Evolutionary conservation across 2,797 vertebrate genomes (phyloP), one percentile per base, ranked within the genome.

Genomic region (Eupleurogrammus muticus): DNA sequence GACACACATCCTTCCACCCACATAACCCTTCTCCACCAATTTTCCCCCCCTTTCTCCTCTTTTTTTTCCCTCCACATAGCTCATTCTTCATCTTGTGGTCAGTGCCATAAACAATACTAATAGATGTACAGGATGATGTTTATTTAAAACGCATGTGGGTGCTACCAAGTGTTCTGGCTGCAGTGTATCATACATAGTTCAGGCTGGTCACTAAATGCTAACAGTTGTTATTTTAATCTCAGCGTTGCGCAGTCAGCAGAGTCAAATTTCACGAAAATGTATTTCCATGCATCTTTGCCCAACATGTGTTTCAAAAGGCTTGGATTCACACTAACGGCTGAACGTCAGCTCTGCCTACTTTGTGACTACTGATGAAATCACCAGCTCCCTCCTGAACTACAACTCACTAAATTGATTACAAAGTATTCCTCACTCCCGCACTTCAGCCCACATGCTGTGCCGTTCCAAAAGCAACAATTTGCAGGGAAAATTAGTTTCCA

Each of bases 401-500:
- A n/a, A 63, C 23, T 42, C 32, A 67, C 38, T 48, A 6, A 38
- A 14, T 44, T 28, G 28, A 28, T 28, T 6, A 10, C 6, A 17
- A 49, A 57, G 14, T 3, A n/a, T 23, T 28, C 35, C 35, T 66
- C 21, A 60, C 42, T 55, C 42, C 47, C 63, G 20, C 9, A 23
- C 51, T 11, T 65, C 62, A 38, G 59, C 60, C 60, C 49, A 44
- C 20, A 50, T 16, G 14, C 9, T 7, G 55, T 42, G 1, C 19
- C 7, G 2, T 14, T 70, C 54, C 47, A 64, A 58, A 23, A 55
- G 32, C 51, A 67, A 60, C 42, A 52, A 1, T n/a, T 59, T 35
- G 1, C 42, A 50, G 58, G 56, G 35, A 61, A 49, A 36, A 65
- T 64, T 58, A 69, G 19, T 78, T 77, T 75, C 54, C 74, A 76